A percentile compares a stretch with the other conserved stretches of the same genome.
Evolutionary conservation across 2,113 vertebrate genomes (phyloP).

Genomic region (Psilopsiagon aurifrons): DNA sequence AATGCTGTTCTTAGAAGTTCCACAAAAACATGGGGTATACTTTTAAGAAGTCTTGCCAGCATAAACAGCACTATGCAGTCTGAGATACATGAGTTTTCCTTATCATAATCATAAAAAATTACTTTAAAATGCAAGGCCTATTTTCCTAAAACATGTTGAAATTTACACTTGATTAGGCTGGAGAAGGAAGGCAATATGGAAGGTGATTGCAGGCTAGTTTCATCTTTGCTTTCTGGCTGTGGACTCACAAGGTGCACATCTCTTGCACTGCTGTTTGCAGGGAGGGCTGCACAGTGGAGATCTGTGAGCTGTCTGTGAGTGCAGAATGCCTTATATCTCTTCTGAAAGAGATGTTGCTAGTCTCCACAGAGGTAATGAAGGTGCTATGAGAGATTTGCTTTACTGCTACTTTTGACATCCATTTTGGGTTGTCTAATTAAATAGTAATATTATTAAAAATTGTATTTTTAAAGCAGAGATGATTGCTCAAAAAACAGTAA

Average conservation of each 20-base stretch:
- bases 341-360: background rate
- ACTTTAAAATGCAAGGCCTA: background rate
- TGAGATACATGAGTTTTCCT: background rate
- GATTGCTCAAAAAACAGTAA: background rate
- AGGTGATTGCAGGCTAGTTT: background rate
- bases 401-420: background rate
- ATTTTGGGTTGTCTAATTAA: background rate
- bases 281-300: background rate
- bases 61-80: background rate
- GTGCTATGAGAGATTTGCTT: background rate
- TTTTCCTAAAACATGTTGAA: background rate
- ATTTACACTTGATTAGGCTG: background rate
- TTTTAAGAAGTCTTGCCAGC: background rate
- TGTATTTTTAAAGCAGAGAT: background rate
- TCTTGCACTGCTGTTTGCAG: background rate
- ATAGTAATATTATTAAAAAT: background rate
- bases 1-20: background rate
- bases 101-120: accelerated
- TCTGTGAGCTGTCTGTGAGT: background rate
- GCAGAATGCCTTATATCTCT: background rate
- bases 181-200: background rate
- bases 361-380: background rate
- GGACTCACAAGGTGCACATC: background rate
- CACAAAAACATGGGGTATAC: background rate
- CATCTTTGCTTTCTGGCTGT: background rate